Evolutionary conservation across 2,113 vertebrate genomes (phyloP).

Genomic region (Mustela nigripes): DNA sequence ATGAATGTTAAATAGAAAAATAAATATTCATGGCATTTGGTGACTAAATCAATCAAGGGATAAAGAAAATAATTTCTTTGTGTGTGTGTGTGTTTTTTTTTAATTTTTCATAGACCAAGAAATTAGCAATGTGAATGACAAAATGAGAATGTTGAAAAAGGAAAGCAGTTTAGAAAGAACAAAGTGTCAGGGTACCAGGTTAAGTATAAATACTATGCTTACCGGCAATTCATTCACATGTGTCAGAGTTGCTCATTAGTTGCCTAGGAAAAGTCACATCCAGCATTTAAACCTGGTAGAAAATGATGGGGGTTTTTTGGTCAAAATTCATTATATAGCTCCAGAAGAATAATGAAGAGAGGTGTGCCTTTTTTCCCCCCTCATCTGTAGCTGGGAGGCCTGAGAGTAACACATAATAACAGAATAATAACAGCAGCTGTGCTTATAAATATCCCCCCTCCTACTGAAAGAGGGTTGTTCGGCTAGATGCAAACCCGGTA

Average conservation of each 20-base stretch:
- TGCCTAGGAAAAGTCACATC: neutral
- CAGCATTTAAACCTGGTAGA: neutral
- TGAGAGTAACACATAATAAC: neutral
- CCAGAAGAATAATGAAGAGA: slow-evolving; percentile 50
- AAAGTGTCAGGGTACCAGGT: neutral
- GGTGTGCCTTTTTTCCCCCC: neutral
- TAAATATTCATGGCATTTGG: neutral
- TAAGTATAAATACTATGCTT: neutral
- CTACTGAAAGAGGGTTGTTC: slow-evolving; percentile 31
- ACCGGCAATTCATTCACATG: neutral
- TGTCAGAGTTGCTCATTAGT: neutral
- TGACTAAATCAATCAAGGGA: neutral
- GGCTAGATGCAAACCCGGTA: neutral
- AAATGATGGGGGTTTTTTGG: neutral
- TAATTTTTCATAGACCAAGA: neutral
- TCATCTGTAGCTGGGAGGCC: neutral
- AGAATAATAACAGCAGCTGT: slow-evolving; percentile 21
- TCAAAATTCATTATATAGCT: neutral
- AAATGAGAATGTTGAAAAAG: neutral
- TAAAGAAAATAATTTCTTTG: neutral
- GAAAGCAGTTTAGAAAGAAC: neutral
- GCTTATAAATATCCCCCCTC: slow-evolving; percentile 22
- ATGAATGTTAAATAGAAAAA: neutral
- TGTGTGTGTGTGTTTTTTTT: neutral
- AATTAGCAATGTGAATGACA: neutral